A percentile compares a stretch with the other conserved stretches of the same genome.
These are phyloP conservation scores for Colletes collaris DNA, from an alignment of 2,888 invertebrate species.

Conservation along the genomic window DNA sequence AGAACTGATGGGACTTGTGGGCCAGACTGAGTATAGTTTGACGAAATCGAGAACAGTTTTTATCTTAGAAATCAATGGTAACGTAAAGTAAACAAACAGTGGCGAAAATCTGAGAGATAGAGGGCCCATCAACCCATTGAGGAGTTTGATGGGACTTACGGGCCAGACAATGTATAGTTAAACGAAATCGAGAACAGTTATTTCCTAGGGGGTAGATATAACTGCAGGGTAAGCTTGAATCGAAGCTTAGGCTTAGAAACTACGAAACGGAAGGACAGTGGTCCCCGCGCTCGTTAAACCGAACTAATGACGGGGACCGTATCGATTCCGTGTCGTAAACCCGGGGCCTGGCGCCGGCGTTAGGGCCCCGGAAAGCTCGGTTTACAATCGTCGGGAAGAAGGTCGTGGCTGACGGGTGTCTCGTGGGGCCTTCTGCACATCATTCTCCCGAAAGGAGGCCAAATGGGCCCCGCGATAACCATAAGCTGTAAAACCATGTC, in stretches of 20 bases:
- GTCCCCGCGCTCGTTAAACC: slow-evolving; percentile 61
- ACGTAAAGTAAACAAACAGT: too few relatives aligned
- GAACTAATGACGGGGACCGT: slow-evolving; percentile 64
- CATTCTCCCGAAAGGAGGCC: slow-evolving; percentile 61
- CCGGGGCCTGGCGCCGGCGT: slow-evolving; percentile 73
- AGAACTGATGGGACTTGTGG: too few relatives aligned
- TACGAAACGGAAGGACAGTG: slow-evolving; percentile 47
- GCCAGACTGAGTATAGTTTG: too few relatives aligned
- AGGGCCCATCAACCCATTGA: too few relatives aligned
- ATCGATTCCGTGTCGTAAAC: slow-evolving; percentile 67
- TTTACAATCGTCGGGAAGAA: slow-evolving; percentile 65
- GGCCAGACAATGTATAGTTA: too few relatives aligned
- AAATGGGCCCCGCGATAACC: slow-evolving; percentile 65
- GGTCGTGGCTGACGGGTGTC: slow-evolving; percentile 51
- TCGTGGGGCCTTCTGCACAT: slow-evolving; percentile 68
- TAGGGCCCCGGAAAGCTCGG: slow-evolving; percentile 57
- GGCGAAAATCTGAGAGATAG: too few relatives aligned
- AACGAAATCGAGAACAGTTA: too few relatives aligned
- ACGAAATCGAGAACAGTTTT: too few relatives aligned
- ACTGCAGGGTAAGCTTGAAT: not conserved
- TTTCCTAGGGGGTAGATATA: not conserved
- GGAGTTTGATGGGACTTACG: too few relatives aligned
- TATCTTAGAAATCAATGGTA: too few relatives aligned
- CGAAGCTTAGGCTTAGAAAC: not conserved
- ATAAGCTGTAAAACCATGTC: slow-evolving; percentile 68